Conservation (phyloP, 2,113 vertebrate species). For the Psammodynastes pulverulentus region DNA sequence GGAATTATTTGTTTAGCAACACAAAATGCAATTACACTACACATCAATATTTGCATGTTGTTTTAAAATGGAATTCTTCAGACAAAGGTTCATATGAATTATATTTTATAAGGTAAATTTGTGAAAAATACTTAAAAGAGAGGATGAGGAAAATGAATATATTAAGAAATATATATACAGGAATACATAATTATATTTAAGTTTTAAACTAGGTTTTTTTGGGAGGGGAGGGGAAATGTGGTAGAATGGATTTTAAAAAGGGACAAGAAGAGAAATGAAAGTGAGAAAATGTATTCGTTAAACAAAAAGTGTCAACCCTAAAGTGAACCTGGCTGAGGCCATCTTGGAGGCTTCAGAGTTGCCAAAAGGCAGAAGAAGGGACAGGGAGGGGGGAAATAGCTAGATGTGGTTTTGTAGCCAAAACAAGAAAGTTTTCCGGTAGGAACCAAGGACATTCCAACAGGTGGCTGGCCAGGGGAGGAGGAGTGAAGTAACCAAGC, state of each 20-base stretch:
- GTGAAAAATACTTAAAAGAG: background rate
- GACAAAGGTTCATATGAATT: background rate
- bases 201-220: background rate
- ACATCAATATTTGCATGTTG: background rate
- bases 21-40: background rate
- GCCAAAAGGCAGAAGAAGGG: too few species aligned
- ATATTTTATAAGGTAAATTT: background rate
- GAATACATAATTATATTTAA: background rate
- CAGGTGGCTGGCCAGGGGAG: too few species aligned
- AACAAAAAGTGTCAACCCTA: too few species aligned
- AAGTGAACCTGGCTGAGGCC: too few species aligned
- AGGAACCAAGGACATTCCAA: too few species aligned
- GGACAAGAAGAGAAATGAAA: background rate
- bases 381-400: too few species aligned
- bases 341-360: too few species aligned
- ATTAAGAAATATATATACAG: background rate
- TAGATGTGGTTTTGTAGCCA: too few species aligned
- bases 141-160: background rate
- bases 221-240: background rate
- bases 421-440: too few species aligned
- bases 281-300: background rate
- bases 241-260: background rate
- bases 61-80: background rate
- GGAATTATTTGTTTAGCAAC: too few species aligned
- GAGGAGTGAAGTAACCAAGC: too few species aligned